Evolutionary conservation across 2,888 invertebrate genomes (phyloP).

Genomic region (Drosophila paracracens): DNA sequence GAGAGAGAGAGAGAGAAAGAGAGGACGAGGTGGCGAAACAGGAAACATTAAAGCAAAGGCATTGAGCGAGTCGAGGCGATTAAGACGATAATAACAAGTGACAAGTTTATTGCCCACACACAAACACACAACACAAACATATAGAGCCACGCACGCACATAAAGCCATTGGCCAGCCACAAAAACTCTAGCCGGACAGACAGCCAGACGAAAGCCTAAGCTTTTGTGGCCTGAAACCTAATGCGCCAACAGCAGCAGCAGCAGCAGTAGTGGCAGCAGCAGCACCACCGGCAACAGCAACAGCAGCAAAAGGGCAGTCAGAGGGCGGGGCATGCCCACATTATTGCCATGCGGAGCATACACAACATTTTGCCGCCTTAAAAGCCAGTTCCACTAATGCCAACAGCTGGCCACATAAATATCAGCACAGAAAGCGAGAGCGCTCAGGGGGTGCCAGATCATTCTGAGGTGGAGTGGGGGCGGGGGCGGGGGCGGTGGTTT

Average conservation of each 20-base stretch:
- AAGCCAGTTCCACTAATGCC: constrained; percentile 79
- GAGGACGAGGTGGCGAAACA: not conserved
- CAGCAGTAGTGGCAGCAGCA: constrained; percentile 44
- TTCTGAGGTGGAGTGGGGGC: not conserved
- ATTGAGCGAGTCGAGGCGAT: constrained; percentile 67
- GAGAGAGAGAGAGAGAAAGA: not conserved
- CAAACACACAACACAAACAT: constrained; percentile 41
- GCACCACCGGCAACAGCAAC: constrained; percentile 27
- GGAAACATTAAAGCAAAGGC: constrained; percentile 63
- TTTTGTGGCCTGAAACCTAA: constrained; percentile 77
- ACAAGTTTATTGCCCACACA: constrained; percentile 80
- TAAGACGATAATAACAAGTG: constrained; percentile 83
- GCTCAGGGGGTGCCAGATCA: constrained; percentile 22
- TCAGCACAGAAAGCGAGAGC: constrained; percentile 28
- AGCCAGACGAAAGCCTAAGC: constrained; percentile 69
- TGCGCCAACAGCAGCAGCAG: constrained; percentile 55
- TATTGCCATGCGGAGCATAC: constrained; percentile 66
- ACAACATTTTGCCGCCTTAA: constrained; percentile 67
- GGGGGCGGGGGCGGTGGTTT: not conserved
- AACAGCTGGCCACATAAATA: constrained; percentile 80
- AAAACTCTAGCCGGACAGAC: constrained; percentile 62
- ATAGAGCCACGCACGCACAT: constrained; percentile 44
- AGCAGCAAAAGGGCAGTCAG: constrained; percentile 33
- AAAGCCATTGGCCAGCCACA: constrained; percentile 54
- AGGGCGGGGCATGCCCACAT: constrained; percentile 42